phyloP scores from a whole-genome alignment of 2,888 invertebrate species.

The Plutella xylostella region DNA sequence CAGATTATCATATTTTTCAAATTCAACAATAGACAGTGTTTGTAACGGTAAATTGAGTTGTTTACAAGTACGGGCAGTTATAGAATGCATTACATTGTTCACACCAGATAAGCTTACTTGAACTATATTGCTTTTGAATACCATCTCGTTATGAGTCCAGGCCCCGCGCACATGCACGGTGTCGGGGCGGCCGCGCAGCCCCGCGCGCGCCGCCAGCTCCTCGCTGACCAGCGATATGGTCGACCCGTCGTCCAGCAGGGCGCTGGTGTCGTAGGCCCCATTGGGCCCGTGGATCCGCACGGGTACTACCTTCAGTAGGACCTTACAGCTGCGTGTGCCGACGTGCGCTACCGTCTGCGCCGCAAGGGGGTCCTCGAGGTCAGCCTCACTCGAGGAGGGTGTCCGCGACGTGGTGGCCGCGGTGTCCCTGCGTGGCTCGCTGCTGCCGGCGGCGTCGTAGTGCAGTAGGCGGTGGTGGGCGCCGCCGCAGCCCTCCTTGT shows the following conservation, averaged over 20 bases:
- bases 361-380: no score
- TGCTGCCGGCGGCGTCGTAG: no score
- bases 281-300: conserved; percentile 16
- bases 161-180: neutral
- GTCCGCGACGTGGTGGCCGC: no score
- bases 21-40: neutral
- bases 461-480: conserved; percentile 14
- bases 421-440: neutral
- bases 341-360: no score
- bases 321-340: no score
- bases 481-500: conserved; percentile 13
- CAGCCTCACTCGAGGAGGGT: no score
- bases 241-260: conserved; percentile 16
- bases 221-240: conserved; percentile 13
- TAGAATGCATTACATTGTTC: neutral
- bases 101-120: neutral
- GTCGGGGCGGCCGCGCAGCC: neutral
- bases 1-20: conserved; percentile 7
- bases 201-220: conserved; percentile 8
- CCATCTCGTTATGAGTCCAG: neutral
- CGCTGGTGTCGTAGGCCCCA: conserved; percentile 9
- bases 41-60: conserved; percentile 10
- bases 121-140: neutral
- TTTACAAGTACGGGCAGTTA: conserved; percentile 2
- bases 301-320: no score